Percentiles rank a stretch among this genome's conserved stretches.
phyloP scores from a whole-genome alignment of 2,888 invertebrate species.

The Scaptomyza cyrtandrae region DNA sequence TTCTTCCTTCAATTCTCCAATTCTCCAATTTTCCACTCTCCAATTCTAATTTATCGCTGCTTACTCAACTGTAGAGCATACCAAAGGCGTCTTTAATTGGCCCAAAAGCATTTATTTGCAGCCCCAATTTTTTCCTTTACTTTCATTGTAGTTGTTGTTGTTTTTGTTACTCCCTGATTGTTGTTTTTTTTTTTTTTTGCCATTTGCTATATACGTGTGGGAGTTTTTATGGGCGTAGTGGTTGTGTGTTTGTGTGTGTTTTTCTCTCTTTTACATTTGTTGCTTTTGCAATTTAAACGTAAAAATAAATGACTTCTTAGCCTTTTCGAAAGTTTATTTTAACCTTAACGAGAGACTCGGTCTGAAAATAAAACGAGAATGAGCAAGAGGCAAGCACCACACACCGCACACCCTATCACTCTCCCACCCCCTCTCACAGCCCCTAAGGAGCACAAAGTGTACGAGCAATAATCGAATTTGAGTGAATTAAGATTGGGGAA shows the following conservation, averaged over 20 bases:
- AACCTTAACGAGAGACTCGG: constrained; percentile 60
- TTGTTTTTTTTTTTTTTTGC: constrained; percentile 36
- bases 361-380: constrained; percentile 17
- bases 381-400: constrained; percentile 8
- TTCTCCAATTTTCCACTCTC: not conserved
- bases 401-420: not conserved
- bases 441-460: constrained; percentile 57
- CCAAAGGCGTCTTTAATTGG: constrained; percentile 26
- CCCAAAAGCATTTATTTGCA: constrained; percentile 20
- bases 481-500: constrained; percentile 82
- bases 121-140: constrained; percentile 24
- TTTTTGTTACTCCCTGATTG: constrained; percentile 33
- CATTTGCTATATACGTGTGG: constrained; percentile 29
- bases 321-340: constrained; percentile 75
- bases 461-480: constrained; percentile 80
- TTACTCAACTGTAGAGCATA: constrained; percentile 31
- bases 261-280: constrained; percentile 58
- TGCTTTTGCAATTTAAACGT: constrained; percentile 74
- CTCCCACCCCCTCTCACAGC: not conserved
- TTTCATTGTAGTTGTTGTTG: constrained; percentile 29
- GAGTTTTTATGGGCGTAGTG: constrained; percentile 24
- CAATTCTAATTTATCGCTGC: constrained; percentile 3
- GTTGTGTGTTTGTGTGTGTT: constrained; percentile 16
- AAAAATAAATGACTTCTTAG: constrained; percentile 79
- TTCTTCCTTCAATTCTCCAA: not conserved